Conservation (phyloP, 2,797 vertebrate species). For the Vespertilio murinus region DNA sequence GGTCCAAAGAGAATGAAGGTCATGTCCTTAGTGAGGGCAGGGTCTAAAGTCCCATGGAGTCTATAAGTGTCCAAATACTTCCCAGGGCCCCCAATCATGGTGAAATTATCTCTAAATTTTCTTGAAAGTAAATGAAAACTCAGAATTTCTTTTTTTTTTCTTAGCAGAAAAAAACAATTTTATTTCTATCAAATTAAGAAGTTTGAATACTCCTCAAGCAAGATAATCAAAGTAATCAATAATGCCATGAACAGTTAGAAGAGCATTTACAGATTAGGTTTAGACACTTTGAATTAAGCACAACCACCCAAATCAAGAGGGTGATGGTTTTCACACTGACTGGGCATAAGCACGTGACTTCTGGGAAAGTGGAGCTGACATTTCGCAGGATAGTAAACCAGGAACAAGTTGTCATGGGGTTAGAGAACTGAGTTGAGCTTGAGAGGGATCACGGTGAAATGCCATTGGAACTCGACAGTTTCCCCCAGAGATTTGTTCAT, state of each 20-base stretch:
- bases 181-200: constrained; percentile 70
- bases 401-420: not conserved
- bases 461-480: not conserved
- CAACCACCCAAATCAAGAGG: not conserved
- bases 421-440: not conserved
- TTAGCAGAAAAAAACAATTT: constrained; percentile 47
- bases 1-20: not conserved
- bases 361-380: not conserved
- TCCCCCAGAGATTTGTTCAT: not conserved
- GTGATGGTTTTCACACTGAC: not conserved
- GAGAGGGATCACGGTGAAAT: constrained; percentile 14
- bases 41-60: not conserved
- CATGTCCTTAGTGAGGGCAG: not conserved
- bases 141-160: not conserved
- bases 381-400: constrained; percentile 8
- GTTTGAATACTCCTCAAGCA: constrained; percentile 61
- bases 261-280: not conserved
- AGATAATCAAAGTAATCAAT: constrained; percentile 50
- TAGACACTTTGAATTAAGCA: constrained; percentile 7
- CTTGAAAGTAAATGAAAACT: constrained; percentile 29
- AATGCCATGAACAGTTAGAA: constrained; percentile 29
- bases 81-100: not conserved
- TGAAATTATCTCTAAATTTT: constrained; percentile 13
- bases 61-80: not conserved
- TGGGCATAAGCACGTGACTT: not conserved